Base-by-base conservation (phyloP, 2,113 vertebrate genomes). In the Ranitomeya variabilis region DNA sequence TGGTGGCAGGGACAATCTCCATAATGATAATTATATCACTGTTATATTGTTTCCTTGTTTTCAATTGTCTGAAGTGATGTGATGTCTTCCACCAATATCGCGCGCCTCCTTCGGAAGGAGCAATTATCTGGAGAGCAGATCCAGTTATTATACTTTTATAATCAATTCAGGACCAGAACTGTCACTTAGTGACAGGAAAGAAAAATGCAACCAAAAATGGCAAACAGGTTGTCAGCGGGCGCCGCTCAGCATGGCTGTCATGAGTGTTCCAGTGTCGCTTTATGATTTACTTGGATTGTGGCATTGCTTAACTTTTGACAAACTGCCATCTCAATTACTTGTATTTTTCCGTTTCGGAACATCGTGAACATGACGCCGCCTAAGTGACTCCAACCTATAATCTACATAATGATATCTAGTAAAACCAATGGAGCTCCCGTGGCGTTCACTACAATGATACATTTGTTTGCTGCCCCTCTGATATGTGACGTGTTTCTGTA, bases 111-210 rank as follows among this genome's bases (percentile, higher is more conserved):
- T 77, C 57, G 78, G 78, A 71, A 69, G 78, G n/a, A 71, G 86
- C 86, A 87, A 87, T 82, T 81, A 87, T 87, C 64, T 19, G 66
- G 52, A 71, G 55, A 45, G n/a, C 64, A 74, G 54, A 19, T 59
- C 78, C 79, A 73, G 80, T 87, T 73, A 87, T 81, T 81, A 66
- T 73, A 87, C 79, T 87, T 73, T 69, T 87, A 87, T 81, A 80
- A 81, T 87, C 86, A n/a, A n/a, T n/a, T n/a, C n/a, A 81, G 19
- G 86, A 71, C 77, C 77, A 55, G 37, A 87, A 69, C 64, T 87
- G 79, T 81, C 78, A 87, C 66, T 87, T 51, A 60, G 51, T 73
- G 79, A 81, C 64, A 82, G 66, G 9, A 59, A 45, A 80, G 16
- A 37, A 45, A 77, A 86, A 77, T 45, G 14, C 62, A 60, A 79